Base-by-base conservation (phyloP, 2,888 invertebrate genomes). In the Rosalia funebris region DNA sequence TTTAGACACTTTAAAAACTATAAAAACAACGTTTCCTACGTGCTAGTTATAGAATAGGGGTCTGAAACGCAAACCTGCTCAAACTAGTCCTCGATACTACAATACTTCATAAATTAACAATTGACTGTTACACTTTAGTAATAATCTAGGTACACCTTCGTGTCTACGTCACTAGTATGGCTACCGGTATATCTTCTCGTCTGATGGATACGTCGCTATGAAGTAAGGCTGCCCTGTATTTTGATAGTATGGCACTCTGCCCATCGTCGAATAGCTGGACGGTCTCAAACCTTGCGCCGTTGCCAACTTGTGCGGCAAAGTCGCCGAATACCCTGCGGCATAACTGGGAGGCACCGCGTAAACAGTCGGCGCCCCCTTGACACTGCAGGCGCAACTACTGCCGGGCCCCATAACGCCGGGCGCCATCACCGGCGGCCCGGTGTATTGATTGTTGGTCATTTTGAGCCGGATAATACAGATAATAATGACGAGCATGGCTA, bases 401-500 rank as follows among this genome's bases (percentile, higher is more conserved):
- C 84, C 84, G 15, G 79, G 74, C 0, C 84, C 83, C 44, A 73
- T 81, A 71, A n/a, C 83, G 1, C 68, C 63, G 3, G 69, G 64
- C 39, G 67, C 69, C 67, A 71, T 71, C 36, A 67, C 65, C 45
- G 66, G 72, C 60, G 90, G 89, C n/a, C 86, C 88, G 63, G 89
- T 85, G 67, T 90, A 91, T 41, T 89, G 89, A 86, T 88, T 91
- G 88, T 62, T 90, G 83, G 72, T 74, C 78, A 81, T 81, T 50
- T 76, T 68, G 44, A 74, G 65, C 11, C 95, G 86, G 25, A 95
- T 91, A 36, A 95, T 91, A 76, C 95, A 96, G 68, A 94, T 94
- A n/a, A 90, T 89, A 19, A 95, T 90, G 31, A 95, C 91, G 53
- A 95, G 85, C 65, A 95, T 91, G 9, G 92, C 92, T 67, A 96